phyloP scores from a whole-genome alignment of 2,113 vertebrate genomes.

The Nyctereutes procyonoides region DNA sequence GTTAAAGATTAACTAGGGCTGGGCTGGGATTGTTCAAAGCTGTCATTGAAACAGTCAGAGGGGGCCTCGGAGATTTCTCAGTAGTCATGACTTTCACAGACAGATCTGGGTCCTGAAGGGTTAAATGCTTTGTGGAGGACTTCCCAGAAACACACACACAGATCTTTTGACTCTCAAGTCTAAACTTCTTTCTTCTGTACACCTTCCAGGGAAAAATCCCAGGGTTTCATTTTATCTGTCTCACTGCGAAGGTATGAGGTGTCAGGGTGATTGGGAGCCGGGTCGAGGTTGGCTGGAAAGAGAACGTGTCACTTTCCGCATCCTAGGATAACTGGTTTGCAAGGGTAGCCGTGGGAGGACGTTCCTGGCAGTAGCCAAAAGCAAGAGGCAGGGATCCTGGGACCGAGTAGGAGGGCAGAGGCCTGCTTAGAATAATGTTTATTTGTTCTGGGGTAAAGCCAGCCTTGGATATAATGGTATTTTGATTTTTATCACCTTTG shows the following conservation, averaged over 20 bases:
- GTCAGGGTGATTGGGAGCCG: background rate
- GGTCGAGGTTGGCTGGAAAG: background rate
- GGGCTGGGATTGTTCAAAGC: background rate
- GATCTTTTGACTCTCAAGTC: background rate
- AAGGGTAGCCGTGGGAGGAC: background rate
- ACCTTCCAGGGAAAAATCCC: background rate
- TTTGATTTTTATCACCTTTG: conserved; percentile 42
- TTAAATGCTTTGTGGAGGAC: background rate
- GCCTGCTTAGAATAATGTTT: background rate
- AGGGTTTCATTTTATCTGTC: background rate
- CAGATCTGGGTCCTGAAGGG: background rate
- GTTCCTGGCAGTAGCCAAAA: background rate
- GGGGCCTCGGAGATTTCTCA: background rate
- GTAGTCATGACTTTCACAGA: background rate
- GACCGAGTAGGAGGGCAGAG: background rate
- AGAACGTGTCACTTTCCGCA: background rate
- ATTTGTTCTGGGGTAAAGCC: background rate
- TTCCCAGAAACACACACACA: background rate
- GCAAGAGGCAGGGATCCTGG: background rate
- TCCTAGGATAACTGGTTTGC: background rate
- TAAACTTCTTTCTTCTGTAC: background rate
- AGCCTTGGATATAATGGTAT: background rate
- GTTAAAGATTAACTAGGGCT: conserved; percentile 62
- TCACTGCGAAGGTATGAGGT: background rate
- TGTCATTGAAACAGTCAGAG: background rate